Evolutionary conservation across 2,888 invertebrate genomes (phyloP).

Genomic region (Bombylius major): DNA sequence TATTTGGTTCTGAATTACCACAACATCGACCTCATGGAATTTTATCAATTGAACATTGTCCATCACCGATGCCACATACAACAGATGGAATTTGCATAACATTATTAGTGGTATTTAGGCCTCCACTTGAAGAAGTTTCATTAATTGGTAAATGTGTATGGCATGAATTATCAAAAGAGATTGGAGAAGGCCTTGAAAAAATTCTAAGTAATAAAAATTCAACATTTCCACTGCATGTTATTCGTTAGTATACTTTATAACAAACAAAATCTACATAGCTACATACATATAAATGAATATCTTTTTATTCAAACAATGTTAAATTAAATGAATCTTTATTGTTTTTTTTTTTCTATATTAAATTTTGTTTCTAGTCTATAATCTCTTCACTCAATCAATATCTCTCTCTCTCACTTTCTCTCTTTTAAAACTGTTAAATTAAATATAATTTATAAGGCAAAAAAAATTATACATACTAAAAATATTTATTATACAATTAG

Average conservation of each 20-base stretch:
- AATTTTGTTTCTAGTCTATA: too few relatives aligned
- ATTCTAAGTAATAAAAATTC: constrained; percentile 62
- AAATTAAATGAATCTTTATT: too few relatives aligned
- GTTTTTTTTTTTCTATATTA: too few relatives aligned
- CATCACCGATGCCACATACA: constrained; percentile 35
- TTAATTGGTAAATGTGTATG: constrained; percentile 81
- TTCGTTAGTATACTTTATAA: too few relatives aligned
- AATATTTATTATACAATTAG: too few relatives aligned
- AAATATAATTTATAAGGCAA: too few relatives aligned
- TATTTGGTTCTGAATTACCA: constrained; percentile 78
- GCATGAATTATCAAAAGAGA: constrained; percentile 62
- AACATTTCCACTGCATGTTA: constrained; percentile 69
- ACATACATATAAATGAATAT: not conserved
- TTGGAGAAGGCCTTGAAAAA: constrained; percentile 44
- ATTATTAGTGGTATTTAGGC: constrained; percentile 67
- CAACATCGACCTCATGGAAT: constrained; percentile 74
- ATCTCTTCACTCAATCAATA: too few relatives aligned
- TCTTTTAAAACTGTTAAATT: too few relatives aligned
- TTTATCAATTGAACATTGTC: constrained; percentile 59
- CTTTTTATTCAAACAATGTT: too few relatives aligned
- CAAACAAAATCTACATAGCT: not conserved
- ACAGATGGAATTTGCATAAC: constrained; percentile 72
- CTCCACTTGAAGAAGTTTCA: constrained; percentile 74
- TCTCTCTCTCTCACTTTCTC: too few relatives aligned
- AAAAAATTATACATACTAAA: too few relatives aligned